phyloP scores from a whole-genome alignment of 2,888 invertebrate species.

The Halictus quadricinctus region DNA sequence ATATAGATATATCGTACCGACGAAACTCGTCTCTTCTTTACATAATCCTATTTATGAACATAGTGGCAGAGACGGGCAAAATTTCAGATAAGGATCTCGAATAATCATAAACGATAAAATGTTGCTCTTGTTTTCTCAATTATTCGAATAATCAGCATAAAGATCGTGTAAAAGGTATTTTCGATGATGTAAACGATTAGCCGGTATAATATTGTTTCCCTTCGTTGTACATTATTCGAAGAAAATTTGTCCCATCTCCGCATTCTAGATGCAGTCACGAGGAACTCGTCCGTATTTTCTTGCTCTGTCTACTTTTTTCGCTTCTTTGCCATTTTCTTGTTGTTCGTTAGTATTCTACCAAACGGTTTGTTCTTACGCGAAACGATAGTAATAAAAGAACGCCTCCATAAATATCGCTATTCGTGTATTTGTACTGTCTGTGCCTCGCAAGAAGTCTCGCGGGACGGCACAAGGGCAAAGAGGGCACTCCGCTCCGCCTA shows the following conservation, averaged over 20 bases:
- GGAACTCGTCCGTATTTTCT: slow-evolving; percentile 77
- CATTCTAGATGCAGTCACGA: slow-evolving; percentile 75
- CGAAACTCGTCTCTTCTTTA: slow-evolving; percentile 30
- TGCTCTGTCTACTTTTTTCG: slow-evolving; percentile 68
- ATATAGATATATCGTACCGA: slow-evolving; percentile 49
- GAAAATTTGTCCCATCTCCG: slow-evolving; percentile 34
- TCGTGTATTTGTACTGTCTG: background rate
- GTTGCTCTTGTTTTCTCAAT: background rate
- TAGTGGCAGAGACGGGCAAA: slow-evolving; percentile 18
- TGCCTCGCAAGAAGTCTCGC: too few species aligned
- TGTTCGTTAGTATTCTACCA: slow-evolving; percentile 22
- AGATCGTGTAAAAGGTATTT: background rate
- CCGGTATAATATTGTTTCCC: background rate
- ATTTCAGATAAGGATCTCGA: slow-evolving; percentile 3
- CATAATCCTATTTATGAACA: slow-evolving; percentile 36
- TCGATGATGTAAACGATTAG: background rate
- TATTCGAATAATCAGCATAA: background rate
- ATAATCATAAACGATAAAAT: slow-evolving; percentile 6
- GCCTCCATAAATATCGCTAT: background rate
- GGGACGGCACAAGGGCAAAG: too few species aligned
- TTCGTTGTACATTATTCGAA: slow-evolving; percentile 10
- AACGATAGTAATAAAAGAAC: slow-evolving; percentile 15
- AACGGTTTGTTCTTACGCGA: background rate
- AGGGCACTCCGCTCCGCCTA: too few species aligned
- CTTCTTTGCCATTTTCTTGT: slow-evolving; percentile 18